Conservation (phyloP, 2,113 vertebrate species). For the Clarias magur region DNA sequence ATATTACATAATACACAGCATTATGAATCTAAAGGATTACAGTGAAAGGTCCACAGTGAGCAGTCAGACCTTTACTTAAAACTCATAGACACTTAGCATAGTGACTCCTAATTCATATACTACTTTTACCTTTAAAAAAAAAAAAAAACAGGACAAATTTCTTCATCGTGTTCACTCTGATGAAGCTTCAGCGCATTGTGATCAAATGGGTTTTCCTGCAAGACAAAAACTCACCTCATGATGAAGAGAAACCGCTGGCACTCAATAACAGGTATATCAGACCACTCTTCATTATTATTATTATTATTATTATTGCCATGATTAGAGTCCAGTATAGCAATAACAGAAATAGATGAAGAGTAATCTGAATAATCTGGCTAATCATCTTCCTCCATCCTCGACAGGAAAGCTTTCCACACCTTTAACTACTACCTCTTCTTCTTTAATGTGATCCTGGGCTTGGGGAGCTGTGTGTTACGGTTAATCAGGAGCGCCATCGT, state of each 20-base stretch:
- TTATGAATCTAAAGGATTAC: neutral
- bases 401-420: conserved; percentile 81
- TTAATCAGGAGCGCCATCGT: too few species aligned
- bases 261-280: conserved; percentile 81
- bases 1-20: too few species aligned
- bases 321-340: neutral
- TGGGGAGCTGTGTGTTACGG: too few species aligned
- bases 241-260: conserved; percentile 83
- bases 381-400: neutral
- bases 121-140: neutral
- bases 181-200: conserved; percentile 75
- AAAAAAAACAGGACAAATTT: conserved; percentile 71
- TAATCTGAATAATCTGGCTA: neutral
- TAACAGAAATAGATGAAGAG: neutral
- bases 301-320: neutral
- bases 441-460: too few species aligned
- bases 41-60: neutral
- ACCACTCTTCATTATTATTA: too few species aligned
- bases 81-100: neutral
- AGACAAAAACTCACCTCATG: conserved; percentile 72
- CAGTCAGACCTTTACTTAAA: neutral
- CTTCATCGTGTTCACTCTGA: conserved; percentile 67
- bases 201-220: conserved; percentile 84
- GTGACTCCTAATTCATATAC: neutral
- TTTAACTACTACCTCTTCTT: too few species aligned